Base-by-base conservation (phyloP, 2,888 invertebrate genomes). In the Morpho helenor region DNA sequence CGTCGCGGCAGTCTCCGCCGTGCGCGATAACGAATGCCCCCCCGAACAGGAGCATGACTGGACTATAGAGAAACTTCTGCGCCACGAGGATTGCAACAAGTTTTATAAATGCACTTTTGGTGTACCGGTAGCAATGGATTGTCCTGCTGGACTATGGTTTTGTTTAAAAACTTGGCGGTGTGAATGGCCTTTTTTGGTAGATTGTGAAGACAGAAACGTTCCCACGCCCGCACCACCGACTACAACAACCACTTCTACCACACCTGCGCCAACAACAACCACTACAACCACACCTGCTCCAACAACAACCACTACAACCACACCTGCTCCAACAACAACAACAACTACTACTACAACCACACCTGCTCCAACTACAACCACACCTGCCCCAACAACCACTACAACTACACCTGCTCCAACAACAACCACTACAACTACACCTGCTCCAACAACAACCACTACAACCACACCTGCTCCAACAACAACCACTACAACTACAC, bases 51-150 rank as follows among this genome's bases (percentile, higher is more conserved):
- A 65, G 56, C 16, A 7, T 0, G 68, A 87, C 64, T 84, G 84
- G 82, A 63, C 66, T 16, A 77, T 83, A 22, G 86, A 86, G 62
- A 88, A 91, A 73, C 92, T 94, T 57, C 85, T 94, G 0, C 91
- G 90, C 23, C 88, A 89, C 52, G 85, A 81, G 1, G 86, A 91
- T 54, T 95, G 94, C 71, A 83, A 92, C 58, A 93, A 91, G 71
- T 95, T 93, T 75, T 87, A 94, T 56, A 94, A 93, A 70, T 95
- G 94, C 71, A 93, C 94, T 77, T 92, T 92, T 63, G 94, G 93
- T 4, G 66, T 84, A 0, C 94, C 92, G 0, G 76, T 93, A 2
- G 93, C 92, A 66, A 91, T 92, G 70, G 70, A 73, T 0, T 95
- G 94, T 66, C 92, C 92, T 0, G 67, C 75, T 0, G 91, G 89